These are phyloP conservation scores for Macquaria australasica DNA, from an alignment of 2,113 vertebrate species.

Conservation along the genomic window DNA sequence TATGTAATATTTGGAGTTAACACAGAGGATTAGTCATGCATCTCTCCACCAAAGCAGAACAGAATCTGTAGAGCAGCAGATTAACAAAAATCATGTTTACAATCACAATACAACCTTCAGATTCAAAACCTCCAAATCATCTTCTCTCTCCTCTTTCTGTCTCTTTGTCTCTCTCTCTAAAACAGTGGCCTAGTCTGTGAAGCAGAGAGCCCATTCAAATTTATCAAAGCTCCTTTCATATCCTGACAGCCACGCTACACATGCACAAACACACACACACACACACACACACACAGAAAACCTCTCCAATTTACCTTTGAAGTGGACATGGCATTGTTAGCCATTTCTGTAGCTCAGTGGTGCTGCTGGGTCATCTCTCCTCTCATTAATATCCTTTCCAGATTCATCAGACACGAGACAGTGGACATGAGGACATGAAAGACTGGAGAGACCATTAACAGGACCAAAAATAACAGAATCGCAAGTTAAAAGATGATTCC, in stretches of 20 bases:
- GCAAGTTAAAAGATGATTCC: not conserved
- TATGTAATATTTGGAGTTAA: slow-evolving; percentile 50
- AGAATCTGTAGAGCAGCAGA: slow-evolving; percentile 1
- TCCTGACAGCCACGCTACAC: slow-evolving; percentile 4
- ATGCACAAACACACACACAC: not conserved
- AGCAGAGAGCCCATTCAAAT: slow-evolving; percentile 4
- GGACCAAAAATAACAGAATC: not conserved
- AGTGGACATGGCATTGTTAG: not conserved
- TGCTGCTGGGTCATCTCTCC: slow-evolving; percentile 6
- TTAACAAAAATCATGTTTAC: slow-evolving; percentile 31
- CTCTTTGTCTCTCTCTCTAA: not conserved
- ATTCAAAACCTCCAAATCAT: not conserved
- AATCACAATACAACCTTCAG: slow-evolving; percentile 15
- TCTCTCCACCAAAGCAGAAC: slow-evolving; percentile 2
- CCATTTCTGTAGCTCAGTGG: not conserved
- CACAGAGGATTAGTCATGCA: slow-evolving; percentile 53
- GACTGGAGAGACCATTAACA: not conserved
- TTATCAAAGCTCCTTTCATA: slow-evolving; percentile 41
- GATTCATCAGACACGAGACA: not conserved
- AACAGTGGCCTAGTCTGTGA: slow-evolving; percentile 9
- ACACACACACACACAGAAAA: not conserved
- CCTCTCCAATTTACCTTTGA: slow-evolving; percentile 3
- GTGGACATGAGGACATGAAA: not conserved
- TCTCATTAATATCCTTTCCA: slow-evolving; percentile 11
- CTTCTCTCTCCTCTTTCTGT: not conserved